Evolutionary conservation across 2,113 vertebrate species (phyloP).

Genomic region (Prietella phreatophila): DNA sequence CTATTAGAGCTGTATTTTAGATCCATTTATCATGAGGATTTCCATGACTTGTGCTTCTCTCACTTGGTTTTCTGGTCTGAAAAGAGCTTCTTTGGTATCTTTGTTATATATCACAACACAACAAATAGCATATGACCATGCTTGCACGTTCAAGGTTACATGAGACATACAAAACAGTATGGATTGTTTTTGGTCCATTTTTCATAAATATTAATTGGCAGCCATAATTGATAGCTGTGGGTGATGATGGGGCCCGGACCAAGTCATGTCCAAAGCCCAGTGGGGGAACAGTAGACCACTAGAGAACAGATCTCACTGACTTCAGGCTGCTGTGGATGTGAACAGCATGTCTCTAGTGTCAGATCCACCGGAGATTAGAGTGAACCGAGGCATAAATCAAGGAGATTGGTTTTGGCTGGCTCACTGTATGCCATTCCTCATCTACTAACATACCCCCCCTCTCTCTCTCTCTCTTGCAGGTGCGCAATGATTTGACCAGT

Average conservation of each 20-base stretch:
- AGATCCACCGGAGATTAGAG: slow-evolving; percentile 42
- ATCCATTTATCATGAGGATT: slow-evolving; percentile 29
- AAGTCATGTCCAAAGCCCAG: slow-evolving; percentile 30
- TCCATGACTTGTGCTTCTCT: slow-evolving; percentile 6
- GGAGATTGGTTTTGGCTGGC: slow-evolving; percentile 28
- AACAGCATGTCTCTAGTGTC: slow-evolving; percentile 19
- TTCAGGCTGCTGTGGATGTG: slow-evolving; percentile 33
- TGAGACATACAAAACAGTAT: background rate
- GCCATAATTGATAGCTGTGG: slow-evolving; percentile 38
- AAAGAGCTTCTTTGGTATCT: slow-evolving; percentile 3
- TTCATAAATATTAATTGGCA: slow-evolving; percentile 49
- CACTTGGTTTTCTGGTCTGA: background rate
- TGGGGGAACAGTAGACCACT: slow-evolving; percentile 19
- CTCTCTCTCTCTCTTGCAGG: slow-evolving; percentile 69
- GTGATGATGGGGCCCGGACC: slow-evolving; percentile 27
- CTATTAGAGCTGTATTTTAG: slow-evolving; percentile 35
- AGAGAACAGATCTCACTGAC: slow-evolving; percentile 17
- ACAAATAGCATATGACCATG: slow-evolving; percentile 17
- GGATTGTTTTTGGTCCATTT: slow-evolving; percentile 35
- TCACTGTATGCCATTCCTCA: slow-evolving; percentile 17
- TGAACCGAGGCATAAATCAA: slow-evolving; percentile 35
- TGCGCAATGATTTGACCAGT: slow-evolving; percentile 94
- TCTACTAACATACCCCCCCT: slow-evolving; percentile 3
- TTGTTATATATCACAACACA: slow-evolving; percentile 16
- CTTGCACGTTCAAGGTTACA: slow-evolving; percentile 11